A percentile compares a stretch with the other conserved stretches of the same genome.
These are phyloP conservation scores for Eonycteris spelaea DNA, from an alignment of 2,113 vertebrate species.

Conservation along the genomic window DNA sequence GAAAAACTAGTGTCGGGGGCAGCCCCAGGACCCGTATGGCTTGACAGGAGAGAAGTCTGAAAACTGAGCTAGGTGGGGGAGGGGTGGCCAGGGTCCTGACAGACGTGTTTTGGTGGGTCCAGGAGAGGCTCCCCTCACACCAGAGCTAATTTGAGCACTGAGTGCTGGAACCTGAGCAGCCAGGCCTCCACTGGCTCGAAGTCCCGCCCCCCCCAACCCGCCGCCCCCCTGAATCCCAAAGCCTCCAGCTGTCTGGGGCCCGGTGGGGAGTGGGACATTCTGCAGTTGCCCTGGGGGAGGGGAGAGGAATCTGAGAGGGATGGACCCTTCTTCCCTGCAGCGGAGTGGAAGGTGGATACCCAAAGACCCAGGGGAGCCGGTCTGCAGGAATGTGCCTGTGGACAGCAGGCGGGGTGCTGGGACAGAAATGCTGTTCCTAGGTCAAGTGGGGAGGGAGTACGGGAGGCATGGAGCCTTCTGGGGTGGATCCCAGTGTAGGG, in stretches of 20 bases:
- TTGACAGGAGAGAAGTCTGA: background rate
- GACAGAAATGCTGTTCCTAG: background rate
- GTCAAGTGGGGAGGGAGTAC: rapidly evolving
- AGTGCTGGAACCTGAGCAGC: background rate
- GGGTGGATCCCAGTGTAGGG: background rate
- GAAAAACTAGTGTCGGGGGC: background rate
- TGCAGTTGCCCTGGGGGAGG: no score
- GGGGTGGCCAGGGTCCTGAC: background rate
- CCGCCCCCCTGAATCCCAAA: background rate
- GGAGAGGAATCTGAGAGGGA: background rate
- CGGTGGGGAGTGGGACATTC: background rate
- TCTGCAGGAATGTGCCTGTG: background rate
- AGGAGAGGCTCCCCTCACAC: background rate
- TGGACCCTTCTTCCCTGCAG: no score
- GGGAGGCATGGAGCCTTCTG: background rate
- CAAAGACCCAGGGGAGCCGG: background rate
- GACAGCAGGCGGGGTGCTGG: background rate
- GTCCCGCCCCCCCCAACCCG: background rate
- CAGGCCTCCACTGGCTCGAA: background rate
- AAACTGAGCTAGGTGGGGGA: background rate
- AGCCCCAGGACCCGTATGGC: rapidly evolving
- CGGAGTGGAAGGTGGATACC: background rate
- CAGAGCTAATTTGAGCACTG: background rate
- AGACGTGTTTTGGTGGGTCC: background rate
- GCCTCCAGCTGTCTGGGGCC: background rate